Evolutionary conservation across 2,797 vertebrate species (phyloP).

Genomic region (Momotus momota): DNA sequence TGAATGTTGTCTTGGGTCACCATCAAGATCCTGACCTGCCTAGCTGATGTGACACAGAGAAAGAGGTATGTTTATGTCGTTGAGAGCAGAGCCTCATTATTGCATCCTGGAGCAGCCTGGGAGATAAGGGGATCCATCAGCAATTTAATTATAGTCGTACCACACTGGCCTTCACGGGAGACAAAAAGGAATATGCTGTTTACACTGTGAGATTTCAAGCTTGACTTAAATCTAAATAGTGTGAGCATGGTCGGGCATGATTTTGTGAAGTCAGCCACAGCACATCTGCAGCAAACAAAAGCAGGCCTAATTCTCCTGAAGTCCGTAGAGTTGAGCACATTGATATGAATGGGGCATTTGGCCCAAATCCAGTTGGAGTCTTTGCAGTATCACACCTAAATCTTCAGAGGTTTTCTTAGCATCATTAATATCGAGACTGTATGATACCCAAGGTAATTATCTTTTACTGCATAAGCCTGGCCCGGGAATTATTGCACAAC

Average conservation of each 20-base stretch:
- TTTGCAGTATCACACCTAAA: conserved; percentile 17
- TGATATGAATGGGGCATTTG: not conserved
- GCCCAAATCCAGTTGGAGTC: conserved; percentile 5
- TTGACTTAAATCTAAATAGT: not conserved
- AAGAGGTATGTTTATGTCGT: conserved; percentile 18
- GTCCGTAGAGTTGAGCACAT: not conserved
- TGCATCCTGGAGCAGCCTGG: not conserved
- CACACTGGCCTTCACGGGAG: not conserved
- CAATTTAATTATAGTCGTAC: not conserved
- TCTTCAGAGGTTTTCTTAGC: conserved; percentile 22
- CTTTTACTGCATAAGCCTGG: not conserved
- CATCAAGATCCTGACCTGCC: conserved; percentile 27
- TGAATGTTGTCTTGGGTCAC: conserved; percentile 35
- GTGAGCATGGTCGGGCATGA: not conserved
- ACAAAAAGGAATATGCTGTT: not conserved
- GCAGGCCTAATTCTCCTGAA: not conserved
- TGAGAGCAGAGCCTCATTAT: not conserved
- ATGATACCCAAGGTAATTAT: conserved; percentile 45
- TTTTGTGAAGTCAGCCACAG: conserved; percentile 1
- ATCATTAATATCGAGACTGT: conserved; percentile 1
- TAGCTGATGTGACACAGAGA: not conserved
- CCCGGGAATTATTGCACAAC: conserved; percentile 28
- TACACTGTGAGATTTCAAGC: not conserved
- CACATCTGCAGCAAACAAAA: not conserved
- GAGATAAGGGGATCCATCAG: conserved; percentile 15